phyloP scores from a whole-genome alignment of 1,140 invertebrate genomes.

The Drosophila orosa region DNA sequence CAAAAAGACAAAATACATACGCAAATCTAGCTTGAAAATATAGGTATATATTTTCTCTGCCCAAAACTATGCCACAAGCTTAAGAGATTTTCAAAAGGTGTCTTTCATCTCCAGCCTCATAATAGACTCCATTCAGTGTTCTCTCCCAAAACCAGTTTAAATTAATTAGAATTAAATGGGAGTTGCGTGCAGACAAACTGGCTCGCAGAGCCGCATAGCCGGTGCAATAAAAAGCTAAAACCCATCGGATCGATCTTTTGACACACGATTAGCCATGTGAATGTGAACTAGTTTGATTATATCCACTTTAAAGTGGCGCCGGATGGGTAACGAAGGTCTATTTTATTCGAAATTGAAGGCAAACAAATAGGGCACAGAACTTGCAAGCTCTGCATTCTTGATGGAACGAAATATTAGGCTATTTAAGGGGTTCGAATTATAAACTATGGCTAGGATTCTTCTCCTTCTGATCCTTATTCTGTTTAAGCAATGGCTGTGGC shows the following conservation, averaged over 20 bases:
- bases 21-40: conserved; percentile 16
- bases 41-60: background rate
- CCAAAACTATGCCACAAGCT: conserved; percentile 42
- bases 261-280: conserved; percentile 20
- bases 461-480: conserved; percentile 13
- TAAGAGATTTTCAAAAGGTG: too few species aligned
- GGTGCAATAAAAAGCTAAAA: conserved; percentile 61
- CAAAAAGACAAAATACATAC: background rate
- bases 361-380: conserved; percentile 52
- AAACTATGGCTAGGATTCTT: background rate
- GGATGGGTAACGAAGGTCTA: conserved; percentile 46
- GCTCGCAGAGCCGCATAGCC: conserved; percentile 41
- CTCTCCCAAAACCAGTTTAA: conserved; percentile 48
- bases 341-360: conserved; percentile 64
- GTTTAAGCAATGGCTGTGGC: conserved; percentile 57
- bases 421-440: conserved; percentile 6
- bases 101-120: background rate
- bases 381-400: background rate
- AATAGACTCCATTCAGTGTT: conserved; percentile 5
- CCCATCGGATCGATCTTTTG: conserved; percentile 25
- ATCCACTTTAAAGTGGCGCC: conserved; percentile 33
- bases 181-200: conserved; percentile 52
- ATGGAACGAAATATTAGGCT: conserved; percentile 7
- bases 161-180: conserved; percentile 23
- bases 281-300: conserved; percentile 30